phyloP scores from a whole-genome alignment of 2,888 invertebrate genomes.

The Troides helena region DNA sequence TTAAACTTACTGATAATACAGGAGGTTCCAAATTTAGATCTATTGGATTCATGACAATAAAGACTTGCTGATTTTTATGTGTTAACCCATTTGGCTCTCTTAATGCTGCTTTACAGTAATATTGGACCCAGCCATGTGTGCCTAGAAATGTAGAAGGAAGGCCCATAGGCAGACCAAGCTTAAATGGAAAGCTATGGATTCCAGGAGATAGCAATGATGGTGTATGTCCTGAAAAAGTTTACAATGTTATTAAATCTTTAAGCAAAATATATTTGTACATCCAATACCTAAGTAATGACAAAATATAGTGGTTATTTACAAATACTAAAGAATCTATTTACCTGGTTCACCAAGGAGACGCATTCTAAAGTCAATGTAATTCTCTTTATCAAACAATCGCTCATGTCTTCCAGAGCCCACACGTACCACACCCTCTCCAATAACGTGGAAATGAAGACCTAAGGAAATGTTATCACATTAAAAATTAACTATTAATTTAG shows the following conservation, averaged over 20 bases:
- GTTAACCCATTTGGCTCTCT: constrained; percentile 93
- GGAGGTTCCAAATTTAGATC: constrained; percentile 94
- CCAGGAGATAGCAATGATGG: constrained; percentile 93
- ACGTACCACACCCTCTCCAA: constrained; percentile 96
- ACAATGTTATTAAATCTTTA: too few species aligned
- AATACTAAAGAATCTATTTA: constrained; percentile 35
- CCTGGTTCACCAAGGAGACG: constrained; percentile 92
- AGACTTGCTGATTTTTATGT: constrained; percentile 98
- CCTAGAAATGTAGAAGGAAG: constrained; percentile 95
- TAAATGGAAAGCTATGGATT: constrained; percentile 97
- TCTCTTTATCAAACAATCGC: constrained; percentile 93
- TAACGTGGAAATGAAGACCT: constrained; percentile 96
- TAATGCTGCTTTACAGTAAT: constrained; percentile 94
- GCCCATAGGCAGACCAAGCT: constrained; percentile 92
- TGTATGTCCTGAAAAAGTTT: constrained; percentile 83
- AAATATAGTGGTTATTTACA: too few species aligned
- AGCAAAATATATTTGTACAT: too few species aligned
- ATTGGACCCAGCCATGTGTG: constrained; percentile 97
- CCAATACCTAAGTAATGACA: too few species aligned
- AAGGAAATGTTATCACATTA: constrained; percentile 31
- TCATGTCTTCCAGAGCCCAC: constrained; percentile 91
- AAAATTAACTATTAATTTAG: too few species aligned
- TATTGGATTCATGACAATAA: constrained; percentile 97
- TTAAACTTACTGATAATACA: constrained; percentile 87
- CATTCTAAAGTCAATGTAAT: constrained; percentile 97